Evolutionary conservation across 2,797 vertebrate species (phyloP), one percentile per base, ranked within the genome.

Genomic region (Microctenopoma lineatum): DNA sequence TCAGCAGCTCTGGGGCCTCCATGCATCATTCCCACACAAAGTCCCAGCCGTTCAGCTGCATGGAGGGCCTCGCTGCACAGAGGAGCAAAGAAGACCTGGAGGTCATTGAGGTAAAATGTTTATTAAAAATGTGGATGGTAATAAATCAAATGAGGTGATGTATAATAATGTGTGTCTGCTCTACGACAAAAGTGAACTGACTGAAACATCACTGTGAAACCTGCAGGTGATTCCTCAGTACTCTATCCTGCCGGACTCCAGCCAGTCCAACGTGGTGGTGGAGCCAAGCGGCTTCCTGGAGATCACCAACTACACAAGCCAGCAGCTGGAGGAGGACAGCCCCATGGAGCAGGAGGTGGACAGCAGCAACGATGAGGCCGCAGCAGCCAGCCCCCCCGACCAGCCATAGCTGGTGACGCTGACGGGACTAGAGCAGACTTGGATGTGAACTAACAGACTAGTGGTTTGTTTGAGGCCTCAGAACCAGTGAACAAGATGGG

Each of bases 231-330:
- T 98, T 77, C 98, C 97, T 44, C 97, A 97, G 93, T 99, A 95
- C 90, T 95, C 97, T 81, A 98, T 98, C 89, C 94, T 98, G 90
- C 98, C 97, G 46, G 97, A 98, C 92, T 97, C 98, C 85, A 96
- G 97, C 89, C 94, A 94, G 75, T 98, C 98, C 87, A 99, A 98
- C 1, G 98, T 99, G 84, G 96, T 99, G 34, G 98, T 99, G 86
- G 98, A 99, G 91, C 98, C 98, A 89, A 99, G 98, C 0, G 97
- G 98, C 70, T 98, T 99, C 68, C 94, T 99, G 87, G 97, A 99
- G 84, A 96, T 99, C 84, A 97, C 95, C 74, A 96, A 98, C 92
- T 99, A 97, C 91, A 99, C 98, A 90, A 99, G 98, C 89, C 98
- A 99, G 88, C 95, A 96, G 70, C 94, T 98, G 54, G 97, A 99